Conservation (phyloP, 2,113 vertebrate species). For the Bothrops jararaca region DNA sequence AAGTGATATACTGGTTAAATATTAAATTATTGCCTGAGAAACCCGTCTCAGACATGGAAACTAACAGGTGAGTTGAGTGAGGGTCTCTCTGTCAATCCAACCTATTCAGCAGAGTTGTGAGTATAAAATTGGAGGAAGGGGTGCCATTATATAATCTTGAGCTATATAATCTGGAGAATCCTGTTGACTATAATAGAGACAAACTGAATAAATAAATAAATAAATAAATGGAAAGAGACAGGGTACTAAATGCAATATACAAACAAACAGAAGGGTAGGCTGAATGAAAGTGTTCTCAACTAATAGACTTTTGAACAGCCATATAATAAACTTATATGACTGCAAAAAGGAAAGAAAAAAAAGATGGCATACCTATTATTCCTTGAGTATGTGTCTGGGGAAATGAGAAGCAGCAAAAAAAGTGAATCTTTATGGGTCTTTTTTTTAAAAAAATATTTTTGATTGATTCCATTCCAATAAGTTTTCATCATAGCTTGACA, state of each 20-base stretch:
- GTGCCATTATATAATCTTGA: not conserved
- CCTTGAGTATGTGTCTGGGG: not conserved
- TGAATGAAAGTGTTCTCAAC: not conserved
- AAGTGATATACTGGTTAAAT: not conserved
- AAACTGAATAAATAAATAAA: not conserved
- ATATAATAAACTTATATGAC: not conserved
- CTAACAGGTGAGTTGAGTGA: not conserved
- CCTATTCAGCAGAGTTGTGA: not conserved
- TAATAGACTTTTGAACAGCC: not conserved
- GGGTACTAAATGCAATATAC: not conserved
- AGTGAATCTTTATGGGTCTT: not conserved
- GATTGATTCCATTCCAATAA: not conserved
- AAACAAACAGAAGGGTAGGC: not conserved
- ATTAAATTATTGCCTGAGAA: not conserved
- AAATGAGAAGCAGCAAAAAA: not conserved
- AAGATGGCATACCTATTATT: not conserved
- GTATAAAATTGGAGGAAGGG: not conserved
- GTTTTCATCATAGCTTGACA: not conserved
- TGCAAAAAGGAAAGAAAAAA: not conserved
- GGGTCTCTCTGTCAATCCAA: not conserved
- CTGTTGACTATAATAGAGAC: not conserved
- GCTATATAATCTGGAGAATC: not conserved
- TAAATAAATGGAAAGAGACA: not conserved
- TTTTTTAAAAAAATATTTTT: not conserved
- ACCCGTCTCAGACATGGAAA: not conserved